Evolutionary conservation across 2,888 invertebrate species (phyloP), one percentile per base, ranked within the genome.

Genomic region (Parascotia fuliginaria): DNA sequence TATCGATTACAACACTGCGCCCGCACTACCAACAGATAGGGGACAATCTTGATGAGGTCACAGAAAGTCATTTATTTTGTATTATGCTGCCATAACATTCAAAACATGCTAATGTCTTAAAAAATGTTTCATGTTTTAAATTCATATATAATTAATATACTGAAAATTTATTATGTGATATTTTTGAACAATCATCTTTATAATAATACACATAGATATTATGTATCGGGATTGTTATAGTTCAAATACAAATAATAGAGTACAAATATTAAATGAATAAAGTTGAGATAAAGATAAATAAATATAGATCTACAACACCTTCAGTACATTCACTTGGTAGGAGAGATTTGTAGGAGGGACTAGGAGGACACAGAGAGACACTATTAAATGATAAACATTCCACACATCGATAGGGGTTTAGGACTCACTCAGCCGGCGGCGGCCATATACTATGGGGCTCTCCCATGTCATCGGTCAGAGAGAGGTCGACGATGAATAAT

Each of bases 401-500:
- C 90, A 90, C 86, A 86, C 89, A 89, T 88, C 84, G 85, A 89
- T 77, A 87, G 77, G 86, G 85, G 65, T 70, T 68, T 71, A 81
- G 87, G 83, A 91, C 92, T 91, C 92, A 92, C 92, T 85, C 85
- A 87, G 89, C 86, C 87, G 80, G 68, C 75, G 87, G 69, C 78
- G 86, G 81, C 86, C 89, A 75, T 77, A 74, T 76, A 83, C 77
- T 81, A 83, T 85, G 85, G 88, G 89, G 87, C 88, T 84, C 84
- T 89, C 90, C 89, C 85, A 84, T 77, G 83, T 73, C 76, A 82
- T 92, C 77, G 89, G 92, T 93, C 94, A 94, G 91, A 94, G 94
- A 88, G 94, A 95, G 75, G 95, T 94, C 87, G 94, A 94, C 87
- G 94, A 94, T 83, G 94, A 94, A 93, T 94, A 94, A 91, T 94